These are phyloP conservation scores for Xestia xanthographa DNA, from an alignment of 2,888 invertebrate species.

Conservation along the genomic window DNA sequence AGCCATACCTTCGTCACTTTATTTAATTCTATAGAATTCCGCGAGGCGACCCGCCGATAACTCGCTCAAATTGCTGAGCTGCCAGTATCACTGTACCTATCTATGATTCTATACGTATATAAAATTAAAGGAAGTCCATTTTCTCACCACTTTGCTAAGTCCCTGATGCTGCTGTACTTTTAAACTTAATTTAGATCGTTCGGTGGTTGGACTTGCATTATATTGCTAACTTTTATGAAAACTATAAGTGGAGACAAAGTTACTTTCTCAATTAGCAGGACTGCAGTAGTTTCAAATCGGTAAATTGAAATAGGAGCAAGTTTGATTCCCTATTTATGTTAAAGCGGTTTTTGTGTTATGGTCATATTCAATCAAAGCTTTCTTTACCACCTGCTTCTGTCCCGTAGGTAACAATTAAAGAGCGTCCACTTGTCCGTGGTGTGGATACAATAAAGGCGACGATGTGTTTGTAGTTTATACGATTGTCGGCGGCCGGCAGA, in stretches of 20 bases:
- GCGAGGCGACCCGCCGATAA: slow-evolving; percentile 71
- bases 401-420: slow-evolving; percentile 45
- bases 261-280: slow-evolving; percentile 58
- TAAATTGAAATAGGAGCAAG: slow-evolving; percentile 28
- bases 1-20: slow-evolving; percentile 70
- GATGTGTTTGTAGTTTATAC: slow-evolving; percentile 71
- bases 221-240: slow-evolving; percentile 71
- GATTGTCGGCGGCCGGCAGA: slow-evolving; percentile 72
- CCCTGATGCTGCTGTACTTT: slow-evolving; percentile 68
- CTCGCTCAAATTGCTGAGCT: slow-evolving; percentile 80
- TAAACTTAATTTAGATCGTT: slow-evolving; percentile 76
- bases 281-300: slow-evolving; percentile 34
- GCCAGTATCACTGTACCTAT: slow-evolving; percentile 74
- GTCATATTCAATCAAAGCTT: slow-evolving; percentile 1
- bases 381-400: slow-evolving; percentile 1
- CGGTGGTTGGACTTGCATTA: slow-evolving; percentile 61
- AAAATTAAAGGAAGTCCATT: slow-evolving; percentile 82
- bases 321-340: slow-evolving; percentile 17
- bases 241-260: slow-evolving; percentile 48
- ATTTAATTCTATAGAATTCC: slow-evolving; percentile 79
- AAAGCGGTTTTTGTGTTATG: slow-evolving; percentile 11
- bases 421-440: slow-evolving; percentile 26
- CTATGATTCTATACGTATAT: slow-evolving; percentile 57
- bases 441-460: slow-evolving; percentile 52
- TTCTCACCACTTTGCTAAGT: slow-evolving; percentile 74